Conservation (phyloP, 1,140 invertebrate genomes). For the Zeugodacus cucurbitae region DNA sequence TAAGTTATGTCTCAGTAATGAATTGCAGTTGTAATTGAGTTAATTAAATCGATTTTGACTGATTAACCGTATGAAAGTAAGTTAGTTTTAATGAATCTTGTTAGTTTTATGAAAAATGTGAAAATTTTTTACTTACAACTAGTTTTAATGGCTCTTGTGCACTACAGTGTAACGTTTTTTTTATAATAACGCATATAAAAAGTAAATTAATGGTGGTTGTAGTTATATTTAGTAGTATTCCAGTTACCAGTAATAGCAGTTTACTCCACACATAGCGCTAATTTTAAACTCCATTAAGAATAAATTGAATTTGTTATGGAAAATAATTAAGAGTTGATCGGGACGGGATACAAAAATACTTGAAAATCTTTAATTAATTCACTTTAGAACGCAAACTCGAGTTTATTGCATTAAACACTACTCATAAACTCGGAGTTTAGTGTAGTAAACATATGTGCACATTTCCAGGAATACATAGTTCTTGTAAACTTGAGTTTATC, state of each 20-base stretch:
- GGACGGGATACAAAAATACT: no score
- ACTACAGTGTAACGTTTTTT: not conserved
- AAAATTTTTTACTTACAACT: not conserved
- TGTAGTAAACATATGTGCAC: no score
- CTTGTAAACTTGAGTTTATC: no score
- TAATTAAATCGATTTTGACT: conserved; percentile 36
- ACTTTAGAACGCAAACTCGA: no score
- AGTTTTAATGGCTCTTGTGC: not conserved
- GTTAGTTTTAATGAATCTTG: conserved; percentile 30
- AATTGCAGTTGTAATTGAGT: conserved; percentile 31
- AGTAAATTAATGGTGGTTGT: not conserved
- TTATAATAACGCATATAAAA: not conserved
- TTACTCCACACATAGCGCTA: no score
- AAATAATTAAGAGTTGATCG: no score
- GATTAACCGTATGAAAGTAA: conserved; percentile 37
- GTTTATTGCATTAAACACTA: no score
- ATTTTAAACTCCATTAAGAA: no score
- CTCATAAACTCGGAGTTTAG: no score
- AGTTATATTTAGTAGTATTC: not conserved
- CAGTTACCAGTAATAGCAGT: not conserved
- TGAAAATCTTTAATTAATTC: no score
- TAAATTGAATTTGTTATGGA: no score
- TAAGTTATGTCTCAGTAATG: not conserved
- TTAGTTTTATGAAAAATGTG: conserved; percentile 25
- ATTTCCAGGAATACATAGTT: no score